Base-by-base conservation (phyloP, 1,140 invertebrate species). In the Brachionus asplanchnoidis region DNA sequence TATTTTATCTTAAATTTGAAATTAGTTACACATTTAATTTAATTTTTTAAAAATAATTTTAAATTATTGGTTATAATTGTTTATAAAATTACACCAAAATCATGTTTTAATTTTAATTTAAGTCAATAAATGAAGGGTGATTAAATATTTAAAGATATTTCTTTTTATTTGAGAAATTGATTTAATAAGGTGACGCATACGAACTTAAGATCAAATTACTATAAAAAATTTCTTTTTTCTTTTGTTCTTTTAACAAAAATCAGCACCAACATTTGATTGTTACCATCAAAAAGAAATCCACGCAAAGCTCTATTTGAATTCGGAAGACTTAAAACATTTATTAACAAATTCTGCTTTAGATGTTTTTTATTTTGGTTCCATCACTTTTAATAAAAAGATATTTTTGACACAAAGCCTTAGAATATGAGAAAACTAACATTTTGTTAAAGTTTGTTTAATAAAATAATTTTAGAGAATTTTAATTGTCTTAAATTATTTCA, bases 401-500 rank as follows among this genome's bases (percentile, higher is more conserved):
- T 60, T 60, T 56, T 60, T 60, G 53, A 20, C 53, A 20, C 9
- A 60, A 60, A 60, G 17, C 17, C 68, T 73, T 36, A 40, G 20
- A 42, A 73, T 73, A 40, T 68, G 26, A 68, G 12, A 68, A 28
- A 32, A 28, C 32, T 32, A 68, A 68, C 26, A 40, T 68, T 32
- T 68, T 68, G 26, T 68, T 32, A 68, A 73, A 42, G n/a, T 42
- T 42, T 73, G 14, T 73, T 44, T 8, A 42, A 40, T 42, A 73
- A 73, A 40, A 73, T 46, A 42, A 73, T 46, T 73, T 46, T 6
- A 73, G 42, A 73, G 40, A 73, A 40, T 73, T 42, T 73, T 44
- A 73, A 73, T 73, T 73, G 40, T 73, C 68, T 73, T 44, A 20
- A 73, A 42, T 73, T 36, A 73, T 42, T 73, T 73, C 68, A 42